phyloP scores from a whole-genome alignment of 2,113 vertebrate species.

The Tyto alba region DNA sequence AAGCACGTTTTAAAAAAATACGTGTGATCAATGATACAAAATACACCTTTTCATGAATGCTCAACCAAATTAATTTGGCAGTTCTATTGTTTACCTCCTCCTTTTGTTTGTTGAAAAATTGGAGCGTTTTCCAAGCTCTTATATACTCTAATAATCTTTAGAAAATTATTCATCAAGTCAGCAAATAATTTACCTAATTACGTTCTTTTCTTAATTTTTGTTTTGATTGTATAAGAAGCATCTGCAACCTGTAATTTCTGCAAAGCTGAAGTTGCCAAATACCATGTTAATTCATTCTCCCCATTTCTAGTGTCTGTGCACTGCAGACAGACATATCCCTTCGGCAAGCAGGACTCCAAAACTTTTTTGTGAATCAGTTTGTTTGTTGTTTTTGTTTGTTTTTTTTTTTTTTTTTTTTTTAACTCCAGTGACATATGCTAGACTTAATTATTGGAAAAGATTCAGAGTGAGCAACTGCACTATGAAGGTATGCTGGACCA shows the following conservation, averaged over 20 bases:
- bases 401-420: neutral
- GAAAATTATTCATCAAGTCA: slow-evolving; percentile 47
- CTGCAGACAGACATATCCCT: neutral
- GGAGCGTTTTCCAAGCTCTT: neutral
- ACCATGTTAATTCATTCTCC: neutral
- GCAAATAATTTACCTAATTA: slow-evolving; percentile 49
- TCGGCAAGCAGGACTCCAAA: neutral
- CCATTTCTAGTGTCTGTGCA: neutral
- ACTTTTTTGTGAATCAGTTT: slow-evolving; percentile 17
- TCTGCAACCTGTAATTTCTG: slow-evolving; percentile 36
- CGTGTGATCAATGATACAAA: neutral
- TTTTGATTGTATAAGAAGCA: slow-evolving; percentile 27
- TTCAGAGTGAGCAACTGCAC: slow-evolving; percentile 59
- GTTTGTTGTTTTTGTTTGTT: neutral
- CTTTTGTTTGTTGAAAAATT: neutral
- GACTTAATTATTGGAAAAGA: slow-evolving; percentile 57
- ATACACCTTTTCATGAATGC: slow-evolving; percentile 1
- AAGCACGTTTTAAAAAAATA: slow-evolving; percentile 2
- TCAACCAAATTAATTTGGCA: neutral
- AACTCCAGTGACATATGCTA: slow-evolving; percentile 38
- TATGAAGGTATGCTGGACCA: slow-evolving; percentile 53
- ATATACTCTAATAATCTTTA: neutral
- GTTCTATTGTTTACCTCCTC: slow-evolving; percentile 20
- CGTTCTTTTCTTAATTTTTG: neutral
- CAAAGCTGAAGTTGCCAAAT: slow-evolving; percentile 4